These are phyloP conservation scores for Microctenopoma stevenorrisi DNA, from an alignment of 2,797 vertebrate species.

Conservation along the genomic window DNA sequence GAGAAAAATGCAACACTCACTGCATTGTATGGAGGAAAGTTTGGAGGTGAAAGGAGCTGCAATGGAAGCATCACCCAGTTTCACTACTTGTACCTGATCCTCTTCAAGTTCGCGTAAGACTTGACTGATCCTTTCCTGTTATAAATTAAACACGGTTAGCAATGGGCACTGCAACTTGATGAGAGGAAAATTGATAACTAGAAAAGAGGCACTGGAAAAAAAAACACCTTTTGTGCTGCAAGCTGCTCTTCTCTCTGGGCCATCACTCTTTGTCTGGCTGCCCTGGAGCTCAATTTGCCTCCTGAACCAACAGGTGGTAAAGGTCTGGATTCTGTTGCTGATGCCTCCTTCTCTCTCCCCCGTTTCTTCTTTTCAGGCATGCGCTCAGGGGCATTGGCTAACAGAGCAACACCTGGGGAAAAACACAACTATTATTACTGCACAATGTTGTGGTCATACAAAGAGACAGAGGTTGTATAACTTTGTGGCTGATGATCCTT, in stretches of 20 bases:
- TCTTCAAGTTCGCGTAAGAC: slow-evolving; percentile 95
- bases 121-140: slow-evolving; percentile 93
- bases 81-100: slow-evolving; percentile 93
- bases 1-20: slow-evolving; percentile 81
- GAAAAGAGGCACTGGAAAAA: neutral
- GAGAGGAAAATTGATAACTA: neutral
- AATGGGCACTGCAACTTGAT: neutral
- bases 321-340: slow-evolving; percentile 74
- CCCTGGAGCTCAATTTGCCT: slow-evolving; percentile 85
- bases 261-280: slow-evolving; percentile 87
- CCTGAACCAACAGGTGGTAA: slow-evolving; percentile 68
- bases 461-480: neutral
- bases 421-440: neutral
- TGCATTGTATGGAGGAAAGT: slow-evolving; percentile 98
- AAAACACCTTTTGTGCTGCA: slow-evolving; percentile 88
- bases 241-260: slow-evolving; percentile 91
- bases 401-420: slow-evolving; percentile 90
- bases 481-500: slow-evolving; percentile 50
- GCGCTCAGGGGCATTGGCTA: slow-evolving; percentile 93
- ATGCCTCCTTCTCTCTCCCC: slow-evolving; percentile 82
- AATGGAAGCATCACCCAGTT: slow-evolving; percentile 96
- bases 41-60: slow-evolving; percentile 98
- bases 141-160: slow-evolving; percentile 40
- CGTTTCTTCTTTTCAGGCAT: slow-evolving; percentile 87
- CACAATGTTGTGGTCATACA: neutral